phyloP scores from a whole-genome alignment of 2,888 invertebrate genomes.

The Sesia apiformis region DNA sequence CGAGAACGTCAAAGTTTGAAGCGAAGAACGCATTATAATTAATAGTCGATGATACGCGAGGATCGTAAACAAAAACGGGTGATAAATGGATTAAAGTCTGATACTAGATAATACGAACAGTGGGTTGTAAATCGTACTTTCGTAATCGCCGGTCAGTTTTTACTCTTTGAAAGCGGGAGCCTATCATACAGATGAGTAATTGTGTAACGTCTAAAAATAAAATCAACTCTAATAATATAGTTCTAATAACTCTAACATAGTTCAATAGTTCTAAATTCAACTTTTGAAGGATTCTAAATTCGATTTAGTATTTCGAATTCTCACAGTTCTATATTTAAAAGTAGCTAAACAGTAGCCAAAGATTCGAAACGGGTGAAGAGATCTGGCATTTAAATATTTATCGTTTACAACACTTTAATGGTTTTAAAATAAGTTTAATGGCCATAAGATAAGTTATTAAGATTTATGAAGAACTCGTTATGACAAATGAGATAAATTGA shows the following conservation, averaged over 20 bases:
- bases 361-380: background rate
- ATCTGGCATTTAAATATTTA: background rate
- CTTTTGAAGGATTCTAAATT: too few relatives aligned
- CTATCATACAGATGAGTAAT: slow-evolving; percentile 18
- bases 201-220: background rate
- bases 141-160: slow-evolving; percentile 55
- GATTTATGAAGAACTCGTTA: background rate
- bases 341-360: background rate
- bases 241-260: too few relatives aligned
- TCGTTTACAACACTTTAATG: background rate
- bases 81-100: slow-evolving; percentile 71
- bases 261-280: too few relatives aligned
- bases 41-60: slow-evolving; percentile 73
- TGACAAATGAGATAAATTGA: background rate
- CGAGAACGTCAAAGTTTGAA: slow-evolving; percentile 72
- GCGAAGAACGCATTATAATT: slow-evolving; percentile 71
- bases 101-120: slow-evolving; percentile 66
- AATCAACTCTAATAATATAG: too few relatives aligned
- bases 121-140: slow-evolving; percentile 67
- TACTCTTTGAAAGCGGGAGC: slow-evolving; percentile 16
- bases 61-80: slow-evolving; percentile 72
- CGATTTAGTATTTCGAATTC: too few relatives aligned
- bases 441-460: background rate
- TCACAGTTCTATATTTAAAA: too few relatives aligned
- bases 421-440: background rate